Percentiles rank a stretch among this genome's conserved stretches.
Evolutionary conservation across 2,113 vertebrate species (phyloP).

Genomic region (Gasterosteus nipponicus): DNA sequence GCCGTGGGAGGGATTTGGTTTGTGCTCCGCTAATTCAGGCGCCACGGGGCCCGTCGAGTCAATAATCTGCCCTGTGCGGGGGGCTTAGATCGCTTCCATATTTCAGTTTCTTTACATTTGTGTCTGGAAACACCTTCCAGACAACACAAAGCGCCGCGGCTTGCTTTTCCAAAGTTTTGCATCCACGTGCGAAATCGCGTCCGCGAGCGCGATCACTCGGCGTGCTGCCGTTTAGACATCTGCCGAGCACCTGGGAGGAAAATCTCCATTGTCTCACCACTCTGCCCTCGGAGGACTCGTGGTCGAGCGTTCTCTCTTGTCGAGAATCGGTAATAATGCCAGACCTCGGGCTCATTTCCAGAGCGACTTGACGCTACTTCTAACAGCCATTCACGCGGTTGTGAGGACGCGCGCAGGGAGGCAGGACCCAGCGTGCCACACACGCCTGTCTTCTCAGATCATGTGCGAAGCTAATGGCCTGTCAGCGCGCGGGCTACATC

Average conservation of each 20-base stretch:
- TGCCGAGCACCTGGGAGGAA: background rate
- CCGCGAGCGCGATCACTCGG: conserved; percentile 11
- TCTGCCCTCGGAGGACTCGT: conserved; percentile 8
- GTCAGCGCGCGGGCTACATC: conserved; percentile 35
- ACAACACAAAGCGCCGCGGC: background rate
- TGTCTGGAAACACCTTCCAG: conserved; percentile 7
- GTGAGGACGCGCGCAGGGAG: conserved; percentile 33
- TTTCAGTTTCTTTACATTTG: conserved; percentile 32
- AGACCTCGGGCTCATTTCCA: conserved; percentile 56
- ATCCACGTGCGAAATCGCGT: background rate
- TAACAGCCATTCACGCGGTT: conserved; percentile 37
- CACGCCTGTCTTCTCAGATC: conserved; percentile 56
- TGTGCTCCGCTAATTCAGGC: conserved; percentile 44
- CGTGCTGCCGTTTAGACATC: no score
- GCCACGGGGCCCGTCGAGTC: conserved; percentile 37
- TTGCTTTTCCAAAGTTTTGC: background rate
- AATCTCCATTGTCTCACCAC: conserved; percentile 3
- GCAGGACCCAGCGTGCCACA: conserved; percentile 18
- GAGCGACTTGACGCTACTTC: conserved; percentile 23
- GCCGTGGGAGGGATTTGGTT: conserved; percentile 24
- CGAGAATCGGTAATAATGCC: conserved; percentile 19
- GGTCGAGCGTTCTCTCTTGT: conserved; percentile 1
- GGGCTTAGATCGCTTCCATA: conserved; percentile 22
- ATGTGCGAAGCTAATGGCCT: conserved; percentile 51
- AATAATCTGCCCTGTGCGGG: conserved; percentile 47